phyloP scores from a whole-genome alignment of 37 sponge, comb jelly and placozoan genomes.

The Cliona cf. orientalis region DNA sequence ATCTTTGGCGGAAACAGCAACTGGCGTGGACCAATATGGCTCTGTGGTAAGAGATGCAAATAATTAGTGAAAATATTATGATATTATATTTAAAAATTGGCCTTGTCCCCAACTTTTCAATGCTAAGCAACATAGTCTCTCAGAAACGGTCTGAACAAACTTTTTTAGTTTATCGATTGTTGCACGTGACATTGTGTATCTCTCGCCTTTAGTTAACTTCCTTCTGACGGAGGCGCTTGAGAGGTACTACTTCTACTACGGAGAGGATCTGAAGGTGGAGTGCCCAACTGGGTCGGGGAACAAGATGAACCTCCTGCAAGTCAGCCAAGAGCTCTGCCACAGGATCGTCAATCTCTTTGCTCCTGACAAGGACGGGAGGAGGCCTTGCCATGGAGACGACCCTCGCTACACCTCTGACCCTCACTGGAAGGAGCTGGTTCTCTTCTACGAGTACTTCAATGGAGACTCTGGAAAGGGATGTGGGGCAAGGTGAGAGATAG shows the following conservation, averaged over 20 bases:
- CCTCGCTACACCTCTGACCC: conserved; percentile 82
- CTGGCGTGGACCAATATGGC: conserved; percentile 97
- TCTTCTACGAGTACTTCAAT: conserved; percentile 96
- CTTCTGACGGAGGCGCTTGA: conserved; percentile 92
- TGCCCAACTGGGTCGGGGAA: conserved; percentile 89
- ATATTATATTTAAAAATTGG: too few species aligned
- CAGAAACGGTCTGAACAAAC: too few species aligned
- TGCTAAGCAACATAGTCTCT: too few species aligned
- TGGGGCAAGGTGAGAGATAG: conserved; percentile 96
- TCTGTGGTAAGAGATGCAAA: conserved; percentile 87
- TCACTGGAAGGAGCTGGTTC: conserved; percentile 89
- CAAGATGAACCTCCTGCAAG: conserved; percentile 78
- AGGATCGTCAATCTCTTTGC: conserved; percentile 68
- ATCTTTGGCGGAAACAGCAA: conserved; percentile 98
- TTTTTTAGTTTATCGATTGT: too few species aligned
- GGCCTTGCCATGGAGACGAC: conserved; percentile 91
- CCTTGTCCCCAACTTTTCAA: not conserved
- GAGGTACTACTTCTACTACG: conserved; percentile 93
- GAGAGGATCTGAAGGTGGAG: conserved; percentile 87
- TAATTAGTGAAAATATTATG: too few species aligned
- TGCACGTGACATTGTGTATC: too few species aligned
- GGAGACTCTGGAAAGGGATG: conserved; percentile 94
- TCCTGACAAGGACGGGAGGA: conserved; percentile 67
- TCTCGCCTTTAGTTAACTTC: conserved; percentile 76
- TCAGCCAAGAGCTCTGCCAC: conserved; percentile 77